A percentile compares a stretch with the other conserved stretches of the same genome.
Evolutionary conservation across 2,888 invertebrate genomes (phyloP).

Genomic region (Chrysolina americana): DNA sequence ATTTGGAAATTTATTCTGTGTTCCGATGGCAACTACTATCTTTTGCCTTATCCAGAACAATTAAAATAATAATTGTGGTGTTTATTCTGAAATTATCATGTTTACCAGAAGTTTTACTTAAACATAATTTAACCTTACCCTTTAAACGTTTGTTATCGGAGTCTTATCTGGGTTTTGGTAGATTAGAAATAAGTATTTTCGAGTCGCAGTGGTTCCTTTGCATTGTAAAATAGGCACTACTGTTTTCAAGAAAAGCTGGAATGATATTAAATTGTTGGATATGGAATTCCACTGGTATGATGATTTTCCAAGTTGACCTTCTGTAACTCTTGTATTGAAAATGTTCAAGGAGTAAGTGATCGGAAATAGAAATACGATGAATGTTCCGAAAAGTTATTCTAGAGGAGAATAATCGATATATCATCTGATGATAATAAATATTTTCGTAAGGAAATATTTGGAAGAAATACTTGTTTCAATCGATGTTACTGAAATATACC

Average conservation of each 20-base stretch:
- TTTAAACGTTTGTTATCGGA: slow-evolving; percentile 35
- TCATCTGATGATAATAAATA: no score
- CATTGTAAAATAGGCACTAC: slow-evolving; percentile 31
- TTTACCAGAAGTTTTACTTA: slow-evolving; percentile 43
- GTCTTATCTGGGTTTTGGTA: slow-evolving; percentile 39
- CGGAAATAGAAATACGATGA: background rate
- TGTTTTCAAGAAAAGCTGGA: background rate
- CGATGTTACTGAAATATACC: no score
- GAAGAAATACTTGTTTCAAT: no score
- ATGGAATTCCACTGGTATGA: background rate
- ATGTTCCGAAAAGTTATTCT: no score
- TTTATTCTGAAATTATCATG: slow-evolving; percentile 50
- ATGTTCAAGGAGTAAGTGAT: background rate
- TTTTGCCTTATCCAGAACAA: slow-evolving; percentile 27
- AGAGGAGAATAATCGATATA: no score
- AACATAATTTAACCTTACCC: slow-evolving; percentile 47
- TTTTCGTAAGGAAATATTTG: no score
- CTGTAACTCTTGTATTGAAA: no score
- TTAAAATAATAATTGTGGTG: slow-evolving; percentile 44
- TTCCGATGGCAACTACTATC: slow-evolving; percentile 16
- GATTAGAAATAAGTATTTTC: slow-evolving; percentile 40
- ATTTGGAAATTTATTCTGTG: slow-evolving; percentile 16
- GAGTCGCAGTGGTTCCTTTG: slow-evolving; percentile 27
- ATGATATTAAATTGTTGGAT: background rate
- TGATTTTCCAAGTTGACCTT: no score